Evolutionary conservation across 1,140 invertebrate genomes (phyloP), one percentile per base, ranked within the genome.

Genomic region (Bilobella aurantiaca): DNA sequence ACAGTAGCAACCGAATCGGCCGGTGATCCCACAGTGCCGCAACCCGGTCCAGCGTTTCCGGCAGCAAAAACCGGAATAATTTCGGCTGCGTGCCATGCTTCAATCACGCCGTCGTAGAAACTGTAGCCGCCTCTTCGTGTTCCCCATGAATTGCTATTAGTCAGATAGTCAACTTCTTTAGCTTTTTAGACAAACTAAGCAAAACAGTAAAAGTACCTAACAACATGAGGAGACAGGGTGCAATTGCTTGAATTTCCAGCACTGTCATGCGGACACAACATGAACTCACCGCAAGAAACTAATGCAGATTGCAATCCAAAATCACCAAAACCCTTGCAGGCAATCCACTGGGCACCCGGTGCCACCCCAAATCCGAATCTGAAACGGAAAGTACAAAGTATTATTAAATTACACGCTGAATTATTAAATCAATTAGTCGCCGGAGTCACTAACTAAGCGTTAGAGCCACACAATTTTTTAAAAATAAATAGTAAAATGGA

Each of bases 61-160:
- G 3, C n/a, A n/a, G 64, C 47, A 53, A 66, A 66, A 5, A 66
- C 53, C n/a, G 64, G 58, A 21, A 66, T 66, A 18, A 53, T 29
- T 5, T 27, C 28, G 8, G 53, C 56, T 2, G 34, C 30, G 31
- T 34, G 56, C 56, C 56, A 65, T 21, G 34, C 14, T 3, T 18
- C 16, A 27, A 42, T 42, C 12, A 27, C 37, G 3, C 8, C 14
- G 32, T 62, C 34, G n/a, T 3, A 21, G 12, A 18, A 30, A 65
- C 5, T n/a, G 5, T 3, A 21, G 8, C 18, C 12, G 8, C 58
- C 30, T 12, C 5, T n/a, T 8, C 8, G n/a, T 14, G 5, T 21
- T 5, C 64, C 64, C 64, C 64, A 65, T 12, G 29, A 49, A 31
- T 65, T 65, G 30, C 16, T 60, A 8, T 42, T 23, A 29, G n/a